Evolutionary conservation across 2,797 vertebrate genomes (phyloP).

Genomic region (Tolypeutes matacus): DNA sequence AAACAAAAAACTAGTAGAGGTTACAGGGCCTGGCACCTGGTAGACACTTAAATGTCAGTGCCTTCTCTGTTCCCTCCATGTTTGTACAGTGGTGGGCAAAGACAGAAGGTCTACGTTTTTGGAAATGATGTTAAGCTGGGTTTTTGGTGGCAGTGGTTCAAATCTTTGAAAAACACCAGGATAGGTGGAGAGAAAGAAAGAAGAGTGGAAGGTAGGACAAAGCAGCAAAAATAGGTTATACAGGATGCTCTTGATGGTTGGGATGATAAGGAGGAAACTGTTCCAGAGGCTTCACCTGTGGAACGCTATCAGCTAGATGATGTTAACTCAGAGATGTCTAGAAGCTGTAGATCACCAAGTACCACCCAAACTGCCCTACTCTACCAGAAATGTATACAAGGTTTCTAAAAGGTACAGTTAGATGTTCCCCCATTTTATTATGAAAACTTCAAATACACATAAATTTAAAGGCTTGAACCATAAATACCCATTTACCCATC

Average conservation of each 20-base stretch:
- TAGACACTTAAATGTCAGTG: not conserved
- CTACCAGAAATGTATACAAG: not conserved
- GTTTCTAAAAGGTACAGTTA: constrained; percentile 5
- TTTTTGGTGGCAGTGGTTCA: not conserved
- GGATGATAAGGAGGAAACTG: not conserved
- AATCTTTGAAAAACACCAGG: constrained; percentile 24
- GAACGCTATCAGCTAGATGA: not conserved
- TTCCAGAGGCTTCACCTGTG: not conserved
- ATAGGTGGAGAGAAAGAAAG: not conserved
- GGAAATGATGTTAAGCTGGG: not conserved
- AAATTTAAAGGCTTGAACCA: constrained; percentile 5
- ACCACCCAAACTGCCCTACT: not conserved
- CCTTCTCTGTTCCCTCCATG: not conserved
- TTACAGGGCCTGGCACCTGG: not conserved
- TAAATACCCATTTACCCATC: not conserved
- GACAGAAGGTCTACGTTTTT: not conserved
- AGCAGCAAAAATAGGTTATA: not conserved
- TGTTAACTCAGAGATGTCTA: not conserved
- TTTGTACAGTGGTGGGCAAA: not conserved
- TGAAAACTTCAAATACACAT: constrained; percentile 17
- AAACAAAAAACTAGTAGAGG: not conserved
- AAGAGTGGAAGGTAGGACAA: not conserved
- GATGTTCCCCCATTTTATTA: not conserved
- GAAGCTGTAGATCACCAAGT: not conserved
- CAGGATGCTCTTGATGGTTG: not conserved